Evolutionary conservation across 2,113 vertebrate genomes (phyloP), one percentile per base, ranked within the genome.

Genomic region (Aphelocoma coerulescens): DNA sequence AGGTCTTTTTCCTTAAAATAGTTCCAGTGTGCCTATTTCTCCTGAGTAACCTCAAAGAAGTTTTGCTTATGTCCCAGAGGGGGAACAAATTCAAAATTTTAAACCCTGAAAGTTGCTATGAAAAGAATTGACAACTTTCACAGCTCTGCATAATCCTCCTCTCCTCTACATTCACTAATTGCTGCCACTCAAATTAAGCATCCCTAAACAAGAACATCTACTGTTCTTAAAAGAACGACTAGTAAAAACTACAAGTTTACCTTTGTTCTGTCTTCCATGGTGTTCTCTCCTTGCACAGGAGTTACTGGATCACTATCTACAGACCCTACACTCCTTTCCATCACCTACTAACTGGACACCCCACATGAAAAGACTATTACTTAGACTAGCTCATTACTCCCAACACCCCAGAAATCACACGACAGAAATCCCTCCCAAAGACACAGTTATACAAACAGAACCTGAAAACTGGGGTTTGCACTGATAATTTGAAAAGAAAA

Each of bases 291-390:
- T n/a, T 16, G 14, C 35, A 6, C 28, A 51, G 2, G 16, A 75
- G 16, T 33, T 43, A 17, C 21, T 52, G 27, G 7, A 21, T 19
- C 15, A 58, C n/a, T 17, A 15, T 10, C 55, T 24, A 22, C 13
- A 62, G 77, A 80, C 43, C 11, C 57, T 54, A 43, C 58, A 6
- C 57, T 76, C 46, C 30, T 37, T 39, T n/a, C 30, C 55, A 51
- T 32, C 2, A 0, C 20, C 73, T 30, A 10, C 23, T 16, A 15
- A 49, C 4, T 2, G 21, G 20, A 58, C 4, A 48, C 2, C 4
- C 28, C 24, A 19, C 1, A 22, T 6, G 24, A 62, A 85, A 73
- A 54, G 16, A 10, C 16, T 16, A 1, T 26, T 63, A 35, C 30
- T 75, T 75, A 37, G 17, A 44, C 5, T 6, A 16, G 7, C 27